These are phyloP conservation scores for Tanypteryx hageni DNA, from an alignment of 2,888 invertebrate species.

Conservation along the genomic window DNA sequence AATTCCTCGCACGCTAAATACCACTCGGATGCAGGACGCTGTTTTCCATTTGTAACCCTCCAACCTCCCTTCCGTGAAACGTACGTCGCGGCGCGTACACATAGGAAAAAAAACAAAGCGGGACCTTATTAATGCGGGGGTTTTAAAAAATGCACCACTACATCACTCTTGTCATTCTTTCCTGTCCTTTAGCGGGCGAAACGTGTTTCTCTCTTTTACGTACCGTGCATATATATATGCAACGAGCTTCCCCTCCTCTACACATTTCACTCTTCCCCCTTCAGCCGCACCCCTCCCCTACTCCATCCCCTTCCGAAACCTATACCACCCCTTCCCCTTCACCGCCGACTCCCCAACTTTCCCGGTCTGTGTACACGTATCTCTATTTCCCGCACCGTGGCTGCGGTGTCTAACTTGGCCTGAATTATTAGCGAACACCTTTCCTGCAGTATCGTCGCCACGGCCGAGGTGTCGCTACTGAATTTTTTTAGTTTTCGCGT, in stretches of 20 bases:
- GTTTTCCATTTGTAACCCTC: background rate
- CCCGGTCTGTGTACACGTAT: background rate
- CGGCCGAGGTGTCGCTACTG: background rate
- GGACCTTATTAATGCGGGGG: background rate
- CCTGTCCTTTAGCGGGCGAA: background rate
- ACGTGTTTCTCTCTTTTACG: conserved; percentile 3
- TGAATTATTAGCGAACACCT: conserved; percentile 45
- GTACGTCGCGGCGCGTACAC: background rate
- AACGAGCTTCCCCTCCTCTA: background rate
- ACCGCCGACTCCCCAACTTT: conserved; percentile 3
- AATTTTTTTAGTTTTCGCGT: background rate
- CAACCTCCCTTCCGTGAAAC: background rate
- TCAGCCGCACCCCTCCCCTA: background rate
- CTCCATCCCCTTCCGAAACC: background rate
- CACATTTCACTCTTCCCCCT: background rate
- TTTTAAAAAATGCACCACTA: background rate
- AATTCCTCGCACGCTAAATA: conserved; percentile 6
- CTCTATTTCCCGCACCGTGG: conserved; percentile 43
- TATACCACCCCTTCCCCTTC: background rate
- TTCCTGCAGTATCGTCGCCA: background rate
- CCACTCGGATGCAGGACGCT: background rate
- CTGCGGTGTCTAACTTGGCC: conserved; percentile 8
- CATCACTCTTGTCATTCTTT: background rate
- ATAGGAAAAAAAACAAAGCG: background rate
- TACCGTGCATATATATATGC: background rate